phyloP scores from a whole-genome alignment of 2,113 vertebrate species.

The Spilogale gracilis region DNA sequence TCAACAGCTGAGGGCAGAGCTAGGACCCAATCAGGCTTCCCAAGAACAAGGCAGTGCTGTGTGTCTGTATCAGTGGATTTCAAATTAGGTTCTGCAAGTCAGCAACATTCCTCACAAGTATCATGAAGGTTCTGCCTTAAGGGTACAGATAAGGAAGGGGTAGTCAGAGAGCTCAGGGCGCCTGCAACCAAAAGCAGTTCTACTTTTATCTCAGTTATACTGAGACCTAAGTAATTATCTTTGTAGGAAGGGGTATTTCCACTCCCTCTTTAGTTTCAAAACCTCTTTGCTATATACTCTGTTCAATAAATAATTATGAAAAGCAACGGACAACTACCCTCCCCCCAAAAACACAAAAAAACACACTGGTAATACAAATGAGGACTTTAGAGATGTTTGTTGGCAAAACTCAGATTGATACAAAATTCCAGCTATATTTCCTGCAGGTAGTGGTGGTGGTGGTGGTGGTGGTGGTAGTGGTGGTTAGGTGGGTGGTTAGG shows the following conservation, averaged over 20 bases:
- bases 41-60: fast-evolving
- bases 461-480: background rate
- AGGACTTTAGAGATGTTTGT: slow-evolving; percentile 84
- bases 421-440: slow-evolving; percentile 76
- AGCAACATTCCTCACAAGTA: background rate
- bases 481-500: slow-evolving; percentile 22
- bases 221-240: background rate
- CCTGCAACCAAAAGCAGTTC: background rate
- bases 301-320: background rate
- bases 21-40: background rate
- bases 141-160: background rate
- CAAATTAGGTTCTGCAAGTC: background rate
- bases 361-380: slow-evolving; percentile 94
- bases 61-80: background rate
- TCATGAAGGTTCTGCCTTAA: background rate
- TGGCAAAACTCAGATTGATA: slow-evolving; percentile 87
- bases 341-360: slow-evolving; percentile 86
- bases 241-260: background rate
- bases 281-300: background rate
- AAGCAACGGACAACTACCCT: background rate
- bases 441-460: slow-evolving; percentile 60
- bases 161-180: background rate
- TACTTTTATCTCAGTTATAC: background rate
- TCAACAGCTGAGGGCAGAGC: background rate
- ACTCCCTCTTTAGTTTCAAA: background rate